Evolutionary conservation across 2,888 invertebrate genomes (phyloP).

Genomic region (Pecten maximus): DNA sequence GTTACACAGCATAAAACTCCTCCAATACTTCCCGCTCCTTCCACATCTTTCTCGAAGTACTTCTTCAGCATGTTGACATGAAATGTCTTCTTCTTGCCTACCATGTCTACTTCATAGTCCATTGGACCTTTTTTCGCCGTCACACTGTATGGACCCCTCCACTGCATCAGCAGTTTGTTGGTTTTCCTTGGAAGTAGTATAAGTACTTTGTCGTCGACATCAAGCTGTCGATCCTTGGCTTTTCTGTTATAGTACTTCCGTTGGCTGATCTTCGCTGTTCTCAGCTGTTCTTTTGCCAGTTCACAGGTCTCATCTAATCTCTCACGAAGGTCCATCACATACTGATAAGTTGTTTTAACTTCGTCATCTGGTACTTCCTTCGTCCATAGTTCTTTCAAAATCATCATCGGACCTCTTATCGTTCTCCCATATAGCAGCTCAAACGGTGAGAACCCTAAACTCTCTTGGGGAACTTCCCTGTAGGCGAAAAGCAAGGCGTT

Average conservation of each 20-base stretch:
- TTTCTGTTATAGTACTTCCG: conserved; percentile 31
- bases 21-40: too few species aligned
- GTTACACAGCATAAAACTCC: too few species aligned
- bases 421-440: too few species aligned
- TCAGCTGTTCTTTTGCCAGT: background rate
- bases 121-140: conserved; percentile 21
- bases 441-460: too few species aligned
- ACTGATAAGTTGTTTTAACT: conserved; percentile 36
- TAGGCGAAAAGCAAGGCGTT: too few species aligned
- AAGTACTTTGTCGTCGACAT: too few species aligned
- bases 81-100: conserved; percentile 42
- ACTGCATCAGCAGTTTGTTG: too few species aligned
- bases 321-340: background rate
- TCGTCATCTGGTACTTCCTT: conserved; percentile 24
- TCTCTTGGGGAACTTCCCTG: too few species aligned
- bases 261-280: background rate
- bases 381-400: background rate
- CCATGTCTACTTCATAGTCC: conserved; percentile 49
- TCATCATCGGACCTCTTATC: too few species aligned
- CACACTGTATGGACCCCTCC: conserved; percentile 55
- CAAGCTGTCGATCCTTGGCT: background rate
- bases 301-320: background rate
- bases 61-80: conserved; percentile 46
- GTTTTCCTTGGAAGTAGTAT: too few species aligned
- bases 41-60: conserved; percentile 38